These are phyloP conservation scores for Chrysomela aeneicollis DNA, from an alignment of 2,888 invertebrate genomes.

Conservation along the genomic window DNA sequence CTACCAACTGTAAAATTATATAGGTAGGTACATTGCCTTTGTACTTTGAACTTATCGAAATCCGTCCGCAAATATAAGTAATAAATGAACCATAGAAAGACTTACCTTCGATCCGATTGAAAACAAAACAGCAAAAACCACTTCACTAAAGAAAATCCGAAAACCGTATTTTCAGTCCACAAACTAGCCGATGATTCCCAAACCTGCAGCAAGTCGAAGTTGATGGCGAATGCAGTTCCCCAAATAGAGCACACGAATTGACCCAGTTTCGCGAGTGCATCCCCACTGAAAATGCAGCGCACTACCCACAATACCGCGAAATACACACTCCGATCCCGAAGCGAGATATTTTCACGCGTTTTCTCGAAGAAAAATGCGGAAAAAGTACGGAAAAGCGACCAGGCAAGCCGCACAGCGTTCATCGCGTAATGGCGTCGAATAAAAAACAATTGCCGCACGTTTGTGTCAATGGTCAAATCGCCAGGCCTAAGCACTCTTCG, in stretches of 20 bases:
- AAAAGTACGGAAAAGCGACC: too few species aligned
- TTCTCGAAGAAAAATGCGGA: too few species aligned
- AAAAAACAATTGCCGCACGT: too few species aligned
- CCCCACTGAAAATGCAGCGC: slow-evolving; percentile 7
- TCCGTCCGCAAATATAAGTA: not conserved
- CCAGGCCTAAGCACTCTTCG: too few species aligned
- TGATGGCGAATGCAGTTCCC: not conserved
- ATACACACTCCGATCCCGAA: too few species aligned
- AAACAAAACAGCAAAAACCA: not conserved
- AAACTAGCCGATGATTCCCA: too few species aligned
- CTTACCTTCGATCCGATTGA: not conserved
- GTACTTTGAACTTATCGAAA: not conserved
- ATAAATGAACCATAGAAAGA: not conserved
- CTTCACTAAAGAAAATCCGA: too few species aligned
- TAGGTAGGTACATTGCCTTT: not conserved
- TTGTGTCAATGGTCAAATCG: too few species aligned
- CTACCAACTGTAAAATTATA: not conserved
- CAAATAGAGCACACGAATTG: not conserved
- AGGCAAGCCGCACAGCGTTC: too few species aligned
- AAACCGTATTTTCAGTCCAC: too few species aligned
- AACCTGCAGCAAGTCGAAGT: not conserved
- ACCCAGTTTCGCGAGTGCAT: not conserved
- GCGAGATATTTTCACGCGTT: too few species aligned
- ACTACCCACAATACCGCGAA: not conserved
- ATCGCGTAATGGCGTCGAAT: too few species aligned